Base-by-base conservation (phyloP, 1,140 invertebrate genomes). In the Papilio xuthus region DNA sequence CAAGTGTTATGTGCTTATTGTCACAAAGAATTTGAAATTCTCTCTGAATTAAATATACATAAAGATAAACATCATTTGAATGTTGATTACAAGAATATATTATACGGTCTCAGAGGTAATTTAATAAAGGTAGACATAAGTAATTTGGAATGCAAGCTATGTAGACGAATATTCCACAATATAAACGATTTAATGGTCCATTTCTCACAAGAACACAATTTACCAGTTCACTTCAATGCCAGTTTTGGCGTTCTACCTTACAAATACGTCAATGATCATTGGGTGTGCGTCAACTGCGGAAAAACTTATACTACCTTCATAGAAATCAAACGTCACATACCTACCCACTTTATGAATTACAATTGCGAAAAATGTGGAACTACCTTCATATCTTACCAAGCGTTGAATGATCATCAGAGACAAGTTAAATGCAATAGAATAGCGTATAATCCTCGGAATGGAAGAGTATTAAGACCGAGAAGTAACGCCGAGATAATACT, bases 1-100 rank as follows among this genome's bases (percentile, higher is more conserved):
- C 90, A 92, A 79, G 91, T 94, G 70, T 84, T 92, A 7, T 94
- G 92, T 80, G 87, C 91, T 2, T 92, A 89, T 77, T 94, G 92
- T 56, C 90, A 91, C 74, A 88, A 89, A 18, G 89, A 92, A 73
- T 92, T 86, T 75, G 86, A 86, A 67, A 82, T 83, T n/a, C 81
- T 93, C 1, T 80, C 85, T 0, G 83, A 85, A 76, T 81, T 93
- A 0, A 81, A 88, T 71, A 85, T 82, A 63, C 92, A 93, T 60
- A 90, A 90, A 87, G 85, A 83, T 79, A 78, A 76, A 0, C 88
- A 90, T 28, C 92, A 93, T 28, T 41, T 83, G 0, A 85, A 87
- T 78, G 87, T 88, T 0, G 90, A 93, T 80, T 90, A 89, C 63
- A 89, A 89, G 82, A 92, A 91, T 44, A 90, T 91, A 20, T 93